These are phyloP conservation scores for Armadillidium nasatum DNA, from an alignment of 1,140 invertebrate genomes.

Conservation along the genomic window DNA sequence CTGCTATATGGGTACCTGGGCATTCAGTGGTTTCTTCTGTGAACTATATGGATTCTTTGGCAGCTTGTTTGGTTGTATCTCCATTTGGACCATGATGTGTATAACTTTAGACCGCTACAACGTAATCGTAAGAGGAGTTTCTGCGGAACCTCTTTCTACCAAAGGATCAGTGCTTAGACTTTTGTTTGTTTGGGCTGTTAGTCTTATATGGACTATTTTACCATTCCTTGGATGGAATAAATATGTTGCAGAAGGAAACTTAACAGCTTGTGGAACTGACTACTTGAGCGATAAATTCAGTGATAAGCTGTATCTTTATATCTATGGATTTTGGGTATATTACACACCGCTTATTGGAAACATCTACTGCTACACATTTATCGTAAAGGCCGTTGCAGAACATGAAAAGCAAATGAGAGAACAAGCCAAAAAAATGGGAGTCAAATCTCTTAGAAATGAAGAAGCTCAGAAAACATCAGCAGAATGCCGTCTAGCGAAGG, in stretches of 20 bases:
- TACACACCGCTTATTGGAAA: slow-evolving; percentile 38
- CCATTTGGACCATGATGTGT: slow-evolving; percentile 46
- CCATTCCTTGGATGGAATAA: slow-evolving; percentile 47
- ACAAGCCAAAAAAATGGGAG: slow-evolving; percentile 51
- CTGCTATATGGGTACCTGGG: slow-evolving; percentile 54
- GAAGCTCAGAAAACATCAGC: slow-evolving; percentile 42
- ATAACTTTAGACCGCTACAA: slow-evolving; percentile 48
- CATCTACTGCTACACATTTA: slow-evolving; percentile 51
- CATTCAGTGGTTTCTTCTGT: slow-evolving; percentile 66
- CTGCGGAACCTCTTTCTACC: slow-evolving; percentile 44
- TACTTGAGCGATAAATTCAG: slow-evolving; percentile 36
- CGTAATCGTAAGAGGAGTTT: slow-evolving; percentile 47
- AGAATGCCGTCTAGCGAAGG: slow-evolving; percentile 48
- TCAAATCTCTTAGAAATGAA: slow-evolving; percentile 47
- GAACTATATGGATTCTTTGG: slow-evolving; percentile 73
- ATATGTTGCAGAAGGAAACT: slow-evolving; percentile 45
- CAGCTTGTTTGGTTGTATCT: slow-evolving; percentile 45
- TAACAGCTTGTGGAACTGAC: slow-evolving; percentile 45
- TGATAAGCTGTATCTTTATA: slow-evolving; percentile 34
- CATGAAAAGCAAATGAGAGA: slow-evolving; percentile 53
- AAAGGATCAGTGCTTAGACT: slow-evolving; percentile 40
- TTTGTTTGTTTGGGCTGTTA: slow-evolving; percentile 45
- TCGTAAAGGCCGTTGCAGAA: slow-evolving; percentile 51
- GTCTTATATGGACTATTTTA: slow-evolving; percentile 40
- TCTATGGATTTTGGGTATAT: slow-evolving; percentile 37